Percentiles rank a stretch among this genome's conserved stretches.
Evolutionary conservation across 2,113 vertebrate species (phyloP).

Genomic region (Catharus fuscescens): DNA sequence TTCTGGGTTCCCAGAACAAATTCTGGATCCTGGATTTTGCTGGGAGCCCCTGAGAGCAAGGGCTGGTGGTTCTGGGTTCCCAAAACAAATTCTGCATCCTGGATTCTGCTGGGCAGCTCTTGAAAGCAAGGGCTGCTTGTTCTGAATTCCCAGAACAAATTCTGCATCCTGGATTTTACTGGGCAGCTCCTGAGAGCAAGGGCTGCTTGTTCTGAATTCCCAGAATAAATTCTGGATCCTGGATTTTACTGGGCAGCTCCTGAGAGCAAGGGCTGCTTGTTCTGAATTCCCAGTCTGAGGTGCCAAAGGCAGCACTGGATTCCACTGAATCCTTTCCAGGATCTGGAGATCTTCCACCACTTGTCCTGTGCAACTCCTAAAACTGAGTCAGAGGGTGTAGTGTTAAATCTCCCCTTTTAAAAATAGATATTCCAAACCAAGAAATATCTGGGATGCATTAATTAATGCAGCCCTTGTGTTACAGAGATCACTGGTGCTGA

Average conservation of each 20-base stretch:
- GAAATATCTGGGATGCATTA: neutral
- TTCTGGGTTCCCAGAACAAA: neutral
- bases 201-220: neutral
- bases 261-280: neutral
- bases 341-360: neutral
- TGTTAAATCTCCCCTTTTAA: neutral
- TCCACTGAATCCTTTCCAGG: neutral
- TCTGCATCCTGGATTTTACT: too few relatives aligned
- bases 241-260: neutral
- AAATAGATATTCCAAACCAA: neutral
- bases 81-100: neutral
- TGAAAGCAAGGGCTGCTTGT: too few relatives aligned
- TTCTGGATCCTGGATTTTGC: neutral
- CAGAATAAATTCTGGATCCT: neutral
- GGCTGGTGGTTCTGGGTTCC: neutral
- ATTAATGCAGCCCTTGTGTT: neutral
- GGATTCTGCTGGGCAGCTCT: neutral
- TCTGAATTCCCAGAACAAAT: too few relatives aligned
- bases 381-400: neutral
- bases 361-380: neutral
- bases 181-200: neutral
- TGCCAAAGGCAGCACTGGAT: neutral
- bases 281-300: neutral
- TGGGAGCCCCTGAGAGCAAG: neutral
- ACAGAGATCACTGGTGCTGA: fast-evolving